phyloP scores from a whole-genome alignment of 2,113 vertebrate genomes.

The Pachypanchax playfairii region DNA sequence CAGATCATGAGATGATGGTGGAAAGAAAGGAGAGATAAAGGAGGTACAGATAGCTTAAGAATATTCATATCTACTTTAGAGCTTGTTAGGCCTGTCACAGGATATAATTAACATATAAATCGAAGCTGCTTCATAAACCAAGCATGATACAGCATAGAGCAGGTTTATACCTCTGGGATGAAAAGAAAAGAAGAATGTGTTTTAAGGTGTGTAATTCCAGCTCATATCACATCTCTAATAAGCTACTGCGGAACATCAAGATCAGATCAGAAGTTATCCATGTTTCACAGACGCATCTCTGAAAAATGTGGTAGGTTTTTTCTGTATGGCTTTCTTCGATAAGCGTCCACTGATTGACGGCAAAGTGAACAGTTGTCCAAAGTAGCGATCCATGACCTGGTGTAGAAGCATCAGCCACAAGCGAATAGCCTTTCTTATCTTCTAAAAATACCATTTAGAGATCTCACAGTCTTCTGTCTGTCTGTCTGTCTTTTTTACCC shows the following conservation, averaged over 20 bases:
- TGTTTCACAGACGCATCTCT: constrained; percentile 42
- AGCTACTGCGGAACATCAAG: constrained; percentile 31
- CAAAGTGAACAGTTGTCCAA: constrained; percentile 64
- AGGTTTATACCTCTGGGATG: constrained; percentile 28
- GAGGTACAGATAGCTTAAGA: constrained; percentile 35
- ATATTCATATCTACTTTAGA: constrained; percentile 49
- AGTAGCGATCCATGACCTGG: constrained; percentile 58
- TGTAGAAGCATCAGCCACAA: constrained; percentile 52
- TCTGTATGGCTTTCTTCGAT: constrained; percentile 35
- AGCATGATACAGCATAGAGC: constrained; percentile 39
- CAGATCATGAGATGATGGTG: constrained; percentile 29
- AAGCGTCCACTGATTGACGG: constrained; percentile 58
- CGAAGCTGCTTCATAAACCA: constrained; percentile 61
- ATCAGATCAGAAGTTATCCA: constrained; percentile 53
- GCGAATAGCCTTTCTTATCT: constrained; percentile 70
- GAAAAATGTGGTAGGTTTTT: constrained; percentile 44
- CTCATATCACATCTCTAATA: constrained; percentile 40
- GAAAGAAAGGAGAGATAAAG: constrained; percentile 35
- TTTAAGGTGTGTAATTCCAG: constrained; percentile 15
- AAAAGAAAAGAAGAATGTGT: constrained; percentile 30
- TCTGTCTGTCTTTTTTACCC: constrained; percentile 31
- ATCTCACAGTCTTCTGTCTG: constrained; percentile 43
- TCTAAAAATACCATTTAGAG: constrained; percentile 51
- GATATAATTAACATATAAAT: constrained; percentile 73
- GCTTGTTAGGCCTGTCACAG: constrained; percentile 54